Base-by-base conservation (phyloP, 2,797 vertebrate genomes). In the Pogoniulus pusillus region DNA sequence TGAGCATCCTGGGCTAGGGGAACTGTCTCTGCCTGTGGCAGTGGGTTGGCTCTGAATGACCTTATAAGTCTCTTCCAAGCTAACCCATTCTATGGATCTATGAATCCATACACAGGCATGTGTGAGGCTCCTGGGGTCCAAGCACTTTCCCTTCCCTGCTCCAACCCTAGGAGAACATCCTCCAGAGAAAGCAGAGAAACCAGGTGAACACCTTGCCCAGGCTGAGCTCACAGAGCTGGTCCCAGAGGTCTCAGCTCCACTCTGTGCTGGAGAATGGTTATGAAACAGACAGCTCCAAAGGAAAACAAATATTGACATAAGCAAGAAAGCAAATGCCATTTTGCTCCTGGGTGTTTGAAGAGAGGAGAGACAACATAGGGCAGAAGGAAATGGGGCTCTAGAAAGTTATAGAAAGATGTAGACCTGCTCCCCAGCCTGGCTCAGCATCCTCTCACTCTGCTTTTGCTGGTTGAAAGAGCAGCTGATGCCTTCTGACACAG, bases 221-320 rank as follows among this genome's bases (percentile, higher is more conserved):
- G 9, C 29, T 54, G 58, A 87, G 54, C 10, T 12, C n/a, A 7
- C 85, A 64, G 62, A 66, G 20, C 54, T 66, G 32, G 20, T 34
- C 43, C 58, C 57, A 41, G 37, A 53, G 35, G 45, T 39, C 41
- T 82, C 85, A 64, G 49, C 22, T 79, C 62, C 74, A 55, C 45
- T 78, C 64, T 71, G 54, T 41, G 26, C 62, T 89, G 1, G 4
- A 54, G 88, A 91, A 45, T 72, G 32, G 34, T 87, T 60, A 72
- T 89, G 85, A 72, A 81, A 71, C 59, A 91, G 85, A 70, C n/a
- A 82, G 26, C 80, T 85, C 84, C 91, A 88, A 88, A 80, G 64
- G 47, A 94, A 88, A 89, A 77, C 35, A 95, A 96, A 96, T 80
- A 85, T 90, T 94, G 86, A 74, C 43, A 15, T n/a, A 75, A 60